A percentile compares a stretch with the other conserved stretches of the same genome.
These are phyloP conservation scores for Pogonocichla stellata DNA, from an alignment of 2,113 vertebrate species.

Conservation along the genomic window DNA sequence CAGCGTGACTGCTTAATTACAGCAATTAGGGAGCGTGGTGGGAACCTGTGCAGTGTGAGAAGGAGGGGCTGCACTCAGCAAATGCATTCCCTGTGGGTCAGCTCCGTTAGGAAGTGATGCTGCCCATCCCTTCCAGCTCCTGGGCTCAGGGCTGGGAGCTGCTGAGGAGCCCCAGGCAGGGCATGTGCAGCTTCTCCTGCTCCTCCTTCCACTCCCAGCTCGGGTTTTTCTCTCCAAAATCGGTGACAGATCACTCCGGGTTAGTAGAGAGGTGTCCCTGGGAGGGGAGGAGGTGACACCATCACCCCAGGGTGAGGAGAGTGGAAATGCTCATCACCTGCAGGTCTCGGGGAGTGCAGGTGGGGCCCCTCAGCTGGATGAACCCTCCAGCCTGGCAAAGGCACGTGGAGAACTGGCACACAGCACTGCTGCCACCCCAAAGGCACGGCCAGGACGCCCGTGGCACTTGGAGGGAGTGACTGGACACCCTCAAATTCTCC, in stretches of 20 bases:
- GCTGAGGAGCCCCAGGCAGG: not conserved
- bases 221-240: not conserved
- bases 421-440: not conserved
- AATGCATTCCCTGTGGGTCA: not conserved
- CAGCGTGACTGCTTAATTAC: conserved; percentile 69
- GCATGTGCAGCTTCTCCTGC: fast-evolving
- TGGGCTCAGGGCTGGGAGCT: not conserved
- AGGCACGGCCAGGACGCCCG: not conserved
- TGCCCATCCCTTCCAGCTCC: not conserved
- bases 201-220: not conserved
- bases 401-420: fast-evolving
- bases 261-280: not conserved
- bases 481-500: not conserved
- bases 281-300: not conserved
- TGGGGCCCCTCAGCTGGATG: not conserved
- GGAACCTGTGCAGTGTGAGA: not conserved
- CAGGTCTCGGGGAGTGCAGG: not conserved
- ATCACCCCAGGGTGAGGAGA: not conserved
- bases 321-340: not conserved
- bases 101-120: not conserved
- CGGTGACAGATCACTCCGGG: not conserved
- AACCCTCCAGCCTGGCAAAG: not conserved
- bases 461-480: fast-evolving
- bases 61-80: not conserved
- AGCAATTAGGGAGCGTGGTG: conserved; percentile 38